Evolutionary conservation across 2,888 invertebrate genomes (phyloP).

Genomic region (Diploptera punctata): DNA sequence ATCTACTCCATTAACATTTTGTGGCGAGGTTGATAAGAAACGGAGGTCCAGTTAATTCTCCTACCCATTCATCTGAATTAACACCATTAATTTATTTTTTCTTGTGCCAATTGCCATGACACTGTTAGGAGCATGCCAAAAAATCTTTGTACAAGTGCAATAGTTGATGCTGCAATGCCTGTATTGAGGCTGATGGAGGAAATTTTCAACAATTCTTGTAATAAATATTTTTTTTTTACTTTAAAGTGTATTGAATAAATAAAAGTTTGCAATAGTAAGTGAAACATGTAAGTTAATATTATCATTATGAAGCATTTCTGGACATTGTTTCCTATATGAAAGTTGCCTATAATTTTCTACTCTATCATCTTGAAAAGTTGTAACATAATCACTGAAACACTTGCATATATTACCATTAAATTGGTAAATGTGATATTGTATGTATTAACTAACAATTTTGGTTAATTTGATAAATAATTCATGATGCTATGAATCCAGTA

Average conservation of each 20-base stretch:
- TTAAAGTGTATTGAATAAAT: not conserved
- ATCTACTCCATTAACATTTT: not conserved
- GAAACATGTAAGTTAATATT: not conserved
- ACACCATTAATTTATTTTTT: not conserved
- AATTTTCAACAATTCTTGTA: not conserved
- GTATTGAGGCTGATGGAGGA: not conserved
- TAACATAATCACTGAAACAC: not conserved
- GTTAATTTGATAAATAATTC: too few relatives aligned
- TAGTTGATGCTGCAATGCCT: not conserved
- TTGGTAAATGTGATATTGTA: too few relatives aligned
- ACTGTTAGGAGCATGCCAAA: not conserved
- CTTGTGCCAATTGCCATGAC: not conserved
- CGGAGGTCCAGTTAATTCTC: not conserved
- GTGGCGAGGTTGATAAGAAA: not conserved
- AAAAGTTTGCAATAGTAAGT: not conserved
- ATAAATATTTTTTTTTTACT: not conserved
- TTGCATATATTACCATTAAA: too few relatives aligned
- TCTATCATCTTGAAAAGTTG: not conserved
- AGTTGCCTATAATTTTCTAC: not conserved
- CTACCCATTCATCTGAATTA: not conserved
- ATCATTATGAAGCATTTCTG: not conserved
- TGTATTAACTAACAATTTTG: too few relatives aligned
- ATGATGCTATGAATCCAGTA: too few relatives aligned
- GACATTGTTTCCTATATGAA: not conserved
- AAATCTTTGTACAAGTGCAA: not conserved